Conservation (phyloP, 2,797 vertebrate genomes). For the Takifugu ocellatus region DNA sequence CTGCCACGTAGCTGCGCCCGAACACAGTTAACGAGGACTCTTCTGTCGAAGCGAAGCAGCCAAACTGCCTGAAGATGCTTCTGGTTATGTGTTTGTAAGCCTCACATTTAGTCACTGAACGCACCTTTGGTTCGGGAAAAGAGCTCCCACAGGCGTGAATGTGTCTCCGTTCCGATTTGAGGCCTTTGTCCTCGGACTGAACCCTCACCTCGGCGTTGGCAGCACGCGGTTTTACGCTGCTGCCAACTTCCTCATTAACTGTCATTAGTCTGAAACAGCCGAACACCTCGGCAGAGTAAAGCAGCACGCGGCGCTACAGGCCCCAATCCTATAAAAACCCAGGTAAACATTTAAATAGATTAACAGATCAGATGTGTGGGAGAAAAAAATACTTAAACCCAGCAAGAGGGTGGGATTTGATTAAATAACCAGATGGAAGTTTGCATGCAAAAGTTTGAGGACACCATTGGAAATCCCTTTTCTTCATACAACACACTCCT, state of each 20-base stretch:
- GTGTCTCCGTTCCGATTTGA: conserved; percentile 29
- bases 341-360: conserved; percentile 62
- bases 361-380: conserved; percentile 38
- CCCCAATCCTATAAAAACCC: conserved; percentile 49
- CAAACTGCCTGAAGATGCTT: not conserved
- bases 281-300: conserved; percentile 36
- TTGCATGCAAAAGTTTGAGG: conserved; percentile 13
- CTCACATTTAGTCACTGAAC: not conserved
- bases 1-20: not conserved
- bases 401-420: conserved; percentile 2
- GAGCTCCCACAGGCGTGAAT: conserved; percentile 11
- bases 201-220: conserved; percentile 43
- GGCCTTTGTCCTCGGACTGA: conserved; percentile 45
- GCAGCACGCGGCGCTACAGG: conserved; percentile 16
- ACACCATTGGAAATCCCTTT: not conserved
- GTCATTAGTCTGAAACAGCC: conserved; percentile 52
- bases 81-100: not conserved
- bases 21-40: not conserved
- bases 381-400: conserved; percentile 11
- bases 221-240: conserved; percentile 24
- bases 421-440: not conserved
- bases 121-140: not conserved
- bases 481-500: not conserved
- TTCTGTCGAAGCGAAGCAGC: not conserved
- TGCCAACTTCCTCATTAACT: conserved; percentile 63